These are phyloP conservation scores for Cryptus armator DNA, from an alignment of 2,888 invertebrate species.

Conservation along the genomic window DNA sequence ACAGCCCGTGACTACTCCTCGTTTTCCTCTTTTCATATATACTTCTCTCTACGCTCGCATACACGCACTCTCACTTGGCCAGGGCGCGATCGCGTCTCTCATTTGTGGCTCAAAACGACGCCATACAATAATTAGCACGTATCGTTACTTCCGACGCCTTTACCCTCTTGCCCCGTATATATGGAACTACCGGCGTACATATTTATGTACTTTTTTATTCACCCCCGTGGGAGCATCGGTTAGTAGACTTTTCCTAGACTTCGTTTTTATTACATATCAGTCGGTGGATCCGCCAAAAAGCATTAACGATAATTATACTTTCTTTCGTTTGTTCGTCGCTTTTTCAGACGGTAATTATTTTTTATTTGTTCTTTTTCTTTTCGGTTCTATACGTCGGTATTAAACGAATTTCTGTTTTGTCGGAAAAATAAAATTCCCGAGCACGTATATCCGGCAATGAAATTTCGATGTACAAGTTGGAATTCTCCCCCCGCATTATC, in stretches of 20 bases:
- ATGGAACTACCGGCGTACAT: not conserved
- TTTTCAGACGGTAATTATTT: not conserved
- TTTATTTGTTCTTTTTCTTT: not conserved
- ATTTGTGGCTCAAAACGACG: constrained; percentile 48
- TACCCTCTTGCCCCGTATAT: not conserved
- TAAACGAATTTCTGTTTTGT: constrained; percentile 24
- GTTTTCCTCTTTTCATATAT: constrained; percentile 20
- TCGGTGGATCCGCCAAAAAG: not conserved
- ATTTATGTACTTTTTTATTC: not conserved
- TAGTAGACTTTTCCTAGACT: not conserved
- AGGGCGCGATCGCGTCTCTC: constrained; percentile 34
- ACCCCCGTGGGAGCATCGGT: not conserved
- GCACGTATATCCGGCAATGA: constrained; percentile 67
- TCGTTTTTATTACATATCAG: not conserved
- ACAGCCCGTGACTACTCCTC: constrained; percentile 50
- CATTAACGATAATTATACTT: not conserved
- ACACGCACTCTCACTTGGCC: not conserved
- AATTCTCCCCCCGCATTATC: constrained; percentile 34
- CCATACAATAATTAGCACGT: constrained; percentile 54
- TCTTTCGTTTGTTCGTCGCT: not conserved
- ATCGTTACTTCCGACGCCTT: constrained; percentile 59
- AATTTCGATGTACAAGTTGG: constrained; percentile 64
- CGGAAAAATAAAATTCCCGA: constrained; percentile 55
- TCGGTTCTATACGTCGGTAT: not conserved
- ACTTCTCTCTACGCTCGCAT: not conserved